Base-by-base conservation (phyloP, 2,113 vertebrate genomes). In the Takifugu bimaculatus region DNA sequence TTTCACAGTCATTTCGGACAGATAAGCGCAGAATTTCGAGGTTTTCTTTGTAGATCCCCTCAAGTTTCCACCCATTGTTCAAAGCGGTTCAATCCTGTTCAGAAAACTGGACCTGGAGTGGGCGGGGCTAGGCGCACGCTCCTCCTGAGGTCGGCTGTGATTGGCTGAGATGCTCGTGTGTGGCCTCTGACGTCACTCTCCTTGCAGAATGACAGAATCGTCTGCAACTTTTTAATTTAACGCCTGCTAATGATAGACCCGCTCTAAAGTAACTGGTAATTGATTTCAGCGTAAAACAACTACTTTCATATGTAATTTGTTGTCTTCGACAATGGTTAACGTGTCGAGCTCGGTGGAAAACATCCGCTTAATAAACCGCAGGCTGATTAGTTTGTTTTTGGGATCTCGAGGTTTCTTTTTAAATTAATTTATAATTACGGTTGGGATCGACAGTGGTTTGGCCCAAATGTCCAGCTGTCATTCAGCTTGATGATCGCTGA, bases 21-120 rank as follows among this genome's bases (percentile, higher is more conserved):
- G 13, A 63, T 11, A 68, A 67, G 7, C 13, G 42, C 50, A 50
- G 65, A 3, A 26, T 49, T 49, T 53, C 25, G 14, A 45, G n/a
- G 5, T 13, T 87, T 81, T 85, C 79, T 80, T 78, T 78, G 79
- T 81, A 77, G 70, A 69, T 82, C 93, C 93, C 92, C 88, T 91
- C 85, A 95, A 97, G 93, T 97, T 97, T 95, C 89, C 93, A 94
- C 93, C 93, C 94, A 95, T 98, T 98, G 94, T 98, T 96, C 92
- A 93, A 98, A 98, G 95, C 95, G 96, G 95, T 98, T 98, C 93
- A 95, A 98, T 96, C 96, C 95, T 98, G 95, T 98, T 98, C 93
- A 85, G 93, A 94, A 93, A 88, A 94, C 95, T 93, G 92, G 94
- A 91, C 91, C 87, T 84, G 60, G 83, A 68, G 81, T 69, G 86